Evolutionary conservation across 2,797 vertebrate species (phyloP).

Genomic region (Lepilemur septentrionalis): DNA sequence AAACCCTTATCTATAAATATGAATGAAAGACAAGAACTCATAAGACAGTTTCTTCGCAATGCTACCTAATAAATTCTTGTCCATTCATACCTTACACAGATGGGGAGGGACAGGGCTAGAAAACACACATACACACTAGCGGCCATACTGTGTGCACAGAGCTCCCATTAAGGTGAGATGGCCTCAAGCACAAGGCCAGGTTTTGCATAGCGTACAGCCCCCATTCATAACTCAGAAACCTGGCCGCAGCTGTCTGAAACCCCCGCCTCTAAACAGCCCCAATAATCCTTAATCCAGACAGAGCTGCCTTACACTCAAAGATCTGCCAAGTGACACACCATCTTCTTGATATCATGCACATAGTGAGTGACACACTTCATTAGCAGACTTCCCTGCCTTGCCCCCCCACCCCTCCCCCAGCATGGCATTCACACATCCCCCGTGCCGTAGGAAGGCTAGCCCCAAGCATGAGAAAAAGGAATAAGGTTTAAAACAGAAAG

Average conservation of each 20-base stretch:
- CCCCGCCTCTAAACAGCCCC: not conserved
- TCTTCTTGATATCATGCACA: conserved; percentile 1
- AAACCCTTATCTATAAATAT: conserved; percentile 49
- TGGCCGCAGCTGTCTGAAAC: not conserved
- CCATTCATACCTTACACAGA: not conserved
- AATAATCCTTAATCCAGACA: conserved; percentile 48
- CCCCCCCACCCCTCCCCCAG: not conserved
- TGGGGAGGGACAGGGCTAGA: not conserved
- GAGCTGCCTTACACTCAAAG: conserved; percentile 47
- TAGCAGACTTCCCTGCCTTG: conserved; percentile 14
- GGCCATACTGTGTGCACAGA: not conserved
- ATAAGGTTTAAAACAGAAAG: not conserved
- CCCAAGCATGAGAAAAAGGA: not conserved
- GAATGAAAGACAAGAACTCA: conserved; percentile 73
- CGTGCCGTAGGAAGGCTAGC: not conserved
- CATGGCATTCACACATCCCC: not conserved
- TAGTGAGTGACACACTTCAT: conserved; percentile 47
- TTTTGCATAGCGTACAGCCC: not conserved
- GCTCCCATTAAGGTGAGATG: not conserved
- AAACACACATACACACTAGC: not conserved
- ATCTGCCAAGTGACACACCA: conserved; percentile 55
- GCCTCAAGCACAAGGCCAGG: not conserved
- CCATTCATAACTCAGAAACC: not conserved
- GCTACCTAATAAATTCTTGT: not conserved
- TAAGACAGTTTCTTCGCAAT: conserved; percentile 18